Conservation (phyloP, 2,113 vertebrate genomes). For the Ammodytes marinus region DNA sequence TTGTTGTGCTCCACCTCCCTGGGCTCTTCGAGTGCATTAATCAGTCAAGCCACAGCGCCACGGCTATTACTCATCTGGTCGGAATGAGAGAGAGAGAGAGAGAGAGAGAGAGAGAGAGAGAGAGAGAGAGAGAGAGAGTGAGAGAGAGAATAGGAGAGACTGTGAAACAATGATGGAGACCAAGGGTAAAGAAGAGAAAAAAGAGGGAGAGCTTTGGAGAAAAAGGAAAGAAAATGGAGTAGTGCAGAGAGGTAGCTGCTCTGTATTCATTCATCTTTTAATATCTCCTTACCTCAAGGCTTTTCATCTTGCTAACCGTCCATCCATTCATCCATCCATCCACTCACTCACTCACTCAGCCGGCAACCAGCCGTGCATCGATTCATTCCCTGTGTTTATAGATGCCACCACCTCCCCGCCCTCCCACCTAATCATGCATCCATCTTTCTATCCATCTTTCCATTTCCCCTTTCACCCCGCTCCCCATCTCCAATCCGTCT, state of each 20-base stretch:
- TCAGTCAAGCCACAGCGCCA: slow-evolving; percentile 78
- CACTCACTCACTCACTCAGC: slow-evolving; percentile 55
- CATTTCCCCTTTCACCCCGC: slow-evolving; percentile 62
- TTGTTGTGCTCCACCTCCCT: slow-evolving; percentile 79
- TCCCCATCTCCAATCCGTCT: slow-evolving; percentile 54
- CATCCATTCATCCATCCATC: slow-evolving; percentile 68
- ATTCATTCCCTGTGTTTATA: slow-evolving; percentile 73
- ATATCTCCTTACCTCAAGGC: slow-evolving; percentile 70
- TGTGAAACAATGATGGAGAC: slow-evolving; percentile 45
- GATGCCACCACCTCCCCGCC: slow-evolving; percentile 55
- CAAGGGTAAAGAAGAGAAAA: slow-evolving; percentile 11
- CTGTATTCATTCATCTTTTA: slow-evolving; percentile 73
- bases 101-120: neutral
- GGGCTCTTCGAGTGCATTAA: slow-evolving; percentile 79
- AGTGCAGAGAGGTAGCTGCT: slow-evolving; percentile 49
- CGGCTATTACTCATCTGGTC: slow-evolving; percentile 80
- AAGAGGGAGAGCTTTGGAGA: slow-evolving; percentile 19
- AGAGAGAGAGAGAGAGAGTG: slow-evolving; percentile 8
- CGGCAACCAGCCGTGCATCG: slow-evolving; percentile 62
- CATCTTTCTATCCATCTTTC: slow-evolving; percentile 70
- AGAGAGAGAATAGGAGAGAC: slow-evolving; percentile 50
- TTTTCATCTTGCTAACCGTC: slow-evolving; percentile 67
- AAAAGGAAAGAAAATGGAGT: slow-evolving; percentile 43
- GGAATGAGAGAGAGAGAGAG: slow-evolving; percentile 60
- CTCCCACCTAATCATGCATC: slow-evolving; percentile 69